Evolutionary conservation across 2,888 invertebrate genomes (phyloP), one percentile per base, ranked within the genome.

Genomic region (Himalopsyche anomala): DNA sequence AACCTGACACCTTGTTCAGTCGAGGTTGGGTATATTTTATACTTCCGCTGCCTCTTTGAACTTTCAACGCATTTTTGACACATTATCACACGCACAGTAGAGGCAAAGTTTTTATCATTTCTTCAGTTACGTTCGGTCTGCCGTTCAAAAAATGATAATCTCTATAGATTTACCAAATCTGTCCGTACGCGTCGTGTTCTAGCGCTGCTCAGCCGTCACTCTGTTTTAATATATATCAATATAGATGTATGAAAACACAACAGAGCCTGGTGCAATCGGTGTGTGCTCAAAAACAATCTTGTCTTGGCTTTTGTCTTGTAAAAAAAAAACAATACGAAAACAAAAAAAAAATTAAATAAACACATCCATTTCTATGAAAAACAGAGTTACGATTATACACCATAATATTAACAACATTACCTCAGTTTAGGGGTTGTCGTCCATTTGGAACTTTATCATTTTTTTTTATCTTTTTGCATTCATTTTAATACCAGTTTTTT

Each of bases 341-440:
- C 84, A 89, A 88, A 84, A 89, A 87, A 88, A 85, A 81, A 87
- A 88, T 85, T 85, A 89, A 89, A 88, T 87, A 88, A 87, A 88
- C 84, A 89, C 89, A 89, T 88, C 87, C 87, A 89, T 88, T 88
- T 88, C 89, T 86, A 84, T 85, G 62, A 84, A 85, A 86, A 88
- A 88, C 87, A 88, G 89, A 88, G 87, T 88, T 89, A 88, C 88
- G 88, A 88, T 82, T 85, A 88, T 80, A 88, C 88, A 88, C 85
- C 86, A 88, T 88, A 88, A 88, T 87, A 85, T 86, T 85, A 83
- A 87, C 84, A 87, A 85, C 86, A 86, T 89, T 89, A 87, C 88
- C 88, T 89, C 88, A 56, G 42, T 81, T 42, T 80, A 82, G 42
- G 81, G 85, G 74, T 81, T 83, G 86, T 84, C 83, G 81, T 89